phyloP scores from a whole-genome alignment of 2,797 vertebrate species.

The Adelosebastes latens region DNA sequence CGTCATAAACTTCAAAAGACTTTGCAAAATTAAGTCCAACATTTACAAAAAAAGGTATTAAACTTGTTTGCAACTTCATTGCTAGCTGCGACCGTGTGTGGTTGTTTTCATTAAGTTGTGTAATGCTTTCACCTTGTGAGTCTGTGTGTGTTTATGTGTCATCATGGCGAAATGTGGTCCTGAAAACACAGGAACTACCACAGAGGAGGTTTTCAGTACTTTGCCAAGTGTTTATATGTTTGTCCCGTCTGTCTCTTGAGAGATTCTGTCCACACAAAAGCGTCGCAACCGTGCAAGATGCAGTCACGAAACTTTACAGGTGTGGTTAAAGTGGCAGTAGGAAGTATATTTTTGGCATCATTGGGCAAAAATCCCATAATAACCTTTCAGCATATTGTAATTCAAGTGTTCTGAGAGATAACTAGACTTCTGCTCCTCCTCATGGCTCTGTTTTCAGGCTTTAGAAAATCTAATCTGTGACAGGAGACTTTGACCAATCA shows the following conservation, averaged over 20 bases:
- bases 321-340: not conserved
- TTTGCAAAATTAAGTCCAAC: too few species aligned
- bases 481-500: too few species aligned
- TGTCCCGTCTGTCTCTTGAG: not conserved
- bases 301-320: not conserved
- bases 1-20: not conserved
- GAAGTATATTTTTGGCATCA: too few species aligned
- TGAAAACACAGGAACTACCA: not conserved
- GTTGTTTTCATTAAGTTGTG: not conserved
- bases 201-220: not conserved
- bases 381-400: too few species aligned
- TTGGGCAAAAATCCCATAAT: too few species aligned
- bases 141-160: not conserved
- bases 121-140: not conserved
- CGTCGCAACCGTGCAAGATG: not conserved
- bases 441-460: too few species aligned
- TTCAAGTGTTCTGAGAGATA: too few species aligned
- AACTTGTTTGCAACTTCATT: not conserved
- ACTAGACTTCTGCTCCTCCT: accelerated
- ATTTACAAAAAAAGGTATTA: not conserved
- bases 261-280: not conserved
- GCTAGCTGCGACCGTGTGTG: not conserved
- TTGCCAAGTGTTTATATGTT: not conserved
- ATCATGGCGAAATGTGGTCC: not conserved
- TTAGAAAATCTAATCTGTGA: accelerated